Percentiles rank a stretch among this genome's conserved stretches.
phyloP scores from a whole-genome alignment of 35 echinoderm and acorn worm genomes.

The Holothuria glaberrima region DNA sequence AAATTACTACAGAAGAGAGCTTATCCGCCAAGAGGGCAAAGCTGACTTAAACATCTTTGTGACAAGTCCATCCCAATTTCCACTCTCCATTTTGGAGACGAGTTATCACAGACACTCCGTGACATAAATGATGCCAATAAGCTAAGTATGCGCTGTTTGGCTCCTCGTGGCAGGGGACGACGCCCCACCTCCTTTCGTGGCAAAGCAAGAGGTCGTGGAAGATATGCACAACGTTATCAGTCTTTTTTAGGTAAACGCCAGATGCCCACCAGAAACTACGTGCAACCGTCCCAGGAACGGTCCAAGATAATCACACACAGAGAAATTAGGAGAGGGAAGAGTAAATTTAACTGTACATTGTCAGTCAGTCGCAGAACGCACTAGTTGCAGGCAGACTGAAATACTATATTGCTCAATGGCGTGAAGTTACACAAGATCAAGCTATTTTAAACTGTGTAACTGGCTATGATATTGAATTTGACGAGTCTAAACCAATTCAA shows the following conservation, averaged over 20 bases:
- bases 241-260: slow-evolving; percentile 12
- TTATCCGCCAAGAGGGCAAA: slow-evolving; percentile 29
- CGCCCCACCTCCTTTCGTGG: not conserved
- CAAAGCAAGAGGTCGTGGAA: not conserved
- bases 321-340: too few relatives aligned
- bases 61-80: slow-evolving; percentile 15
- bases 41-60: slow-evolving; percentile 25
- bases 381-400: not conserved
- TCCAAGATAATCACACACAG: slow-evolving; percentile 6
- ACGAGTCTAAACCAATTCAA: not conserved
- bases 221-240: slow-evolving; percentile 1
- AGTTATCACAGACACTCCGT: slow-evolving; percentile 21
- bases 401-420: slow-evolving; percentile 11
- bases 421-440: not conserved
- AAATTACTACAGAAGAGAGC: slow-evolving; percentile 32
- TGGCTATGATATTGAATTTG: slow-evolving; percentile 18
- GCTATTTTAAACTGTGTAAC: slow-evolving; percentile 6
- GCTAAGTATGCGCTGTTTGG: slow-evolving; percentile 28
- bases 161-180: not conserved
- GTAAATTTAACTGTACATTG: too few relatives aligned
- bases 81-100: slow-evolving; percentile 11
- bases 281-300: slow-evolving; percentile 3
- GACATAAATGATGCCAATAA: slow-evolving; percentile 3
- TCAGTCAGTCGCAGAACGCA: too few relatives aligned
- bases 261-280: slow-evolving; percentile 1